Evolutionary conservation across 2,888 invertebrate species (phyloP), one percentile per base, ranked within the genome.

Genomic region (Temnothorax ravouxi): DNA sequence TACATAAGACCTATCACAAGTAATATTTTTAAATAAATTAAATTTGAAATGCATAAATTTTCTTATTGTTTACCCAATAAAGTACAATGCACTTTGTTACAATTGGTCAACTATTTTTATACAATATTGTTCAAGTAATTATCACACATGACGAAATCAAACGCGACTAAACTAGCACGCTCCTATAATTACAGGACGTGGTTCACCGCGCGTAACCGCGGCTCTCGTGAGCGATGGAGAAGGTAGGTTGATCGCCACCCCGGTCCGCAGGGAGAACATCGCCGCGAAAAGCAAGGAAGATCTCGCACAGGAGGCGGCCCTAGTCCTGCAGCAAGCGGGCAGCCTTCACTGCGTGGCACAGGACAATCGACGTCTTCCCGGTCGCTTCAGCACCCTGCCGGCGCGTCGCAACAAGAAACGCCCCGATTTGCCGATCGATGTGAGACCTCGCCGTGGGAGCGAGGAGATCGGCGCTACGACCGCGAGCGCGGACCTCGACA

Each of bases 241-340:
- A 89, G 95, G 95, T 88, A 95, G 95, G 90, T 92, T 95, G 89
- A 94, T 95, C 88, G 93, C 95, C 69, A 95, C 95, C 79, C 95
- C 95, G 52, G 95, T 96, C 64, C 95, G 95, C 89, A 95, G 95
- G 89, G 96, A 96, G 93, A 96, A 97, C 86, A 97, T 97, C 89
- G 96, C 96, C 71, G 96, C 97, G 92, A 95, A 97, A 56, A 97
- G 97, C 82, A 97, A 97, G 93, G 96, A 97, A 92, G 96, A 97
- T 93, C 96, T 98, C 69, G 97, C 97, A 69, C 96, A 97, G 92
- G 98, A 98, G 95, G 97, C 97, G 47, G 97, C 97, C 86, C 96
- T 96, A 92, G 97, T 98, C 50, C 95, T 97, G 74, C 96, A 97
- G 38, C 97, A 98, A 94, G 97, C 97, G 0, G 96, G 97, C 89